Percentiles rank a stretch among this genome's conserved stretches.
These are phyloP conservation scores for Margaritifera margaritifera DNA, from an alignment of 2,888 invertebrate genomes.

Conservation along the genomic window DNA sequence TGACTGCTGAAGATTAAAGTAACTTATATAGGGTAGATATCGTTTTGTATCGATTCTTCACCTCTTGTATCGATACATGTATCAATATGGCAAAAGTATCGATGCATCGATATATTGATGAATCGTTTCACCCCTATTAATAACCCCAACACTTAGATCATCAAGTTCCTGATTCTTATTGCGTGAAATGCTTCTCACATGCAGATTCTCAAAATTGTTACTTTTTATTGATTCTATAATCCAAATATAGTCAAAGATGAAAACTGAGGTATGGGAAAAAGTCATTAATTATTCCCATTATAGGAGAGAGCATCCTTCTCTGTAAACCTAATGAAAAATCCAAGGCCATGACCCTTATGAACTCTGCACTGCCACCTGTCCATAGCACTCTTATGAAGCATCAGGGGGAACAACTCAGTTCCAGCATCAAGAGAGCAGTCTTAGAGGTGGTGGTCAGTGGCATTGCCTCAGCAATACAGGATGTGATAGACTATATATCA, in stretches of 20 bases:
- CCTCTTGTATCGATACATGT: no score
- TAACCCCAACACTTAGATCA: no score
- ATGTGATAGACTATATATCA: slow-evolving; percentile 84
- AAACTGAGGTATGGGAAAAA: neutral
- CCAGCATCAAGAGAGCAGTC: slow-evolving; percentile 76
- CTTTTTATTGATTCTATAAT: no score
- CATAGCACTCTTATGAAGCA: slow-evolving; percentile 83
- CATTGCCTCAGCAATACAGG: slow-evolving; percentile 81
- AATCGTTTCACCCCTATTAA: no score
- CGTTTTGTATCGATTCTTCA: no score
- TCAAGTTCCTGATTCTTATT: no score
- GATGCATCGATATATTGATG: no score
- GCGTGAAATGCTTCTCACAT: no score
- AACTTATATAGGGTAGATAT: no score
- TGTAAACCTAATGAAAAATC: slow-evolving; percentile 85
- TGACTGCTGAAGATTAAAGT: no score
- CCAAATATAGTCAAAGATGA: neutral
- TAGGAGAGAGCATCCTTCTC: slow-evolving; percentile 92
- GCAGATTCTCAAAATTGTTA: no score
- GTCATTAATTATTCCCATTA: slow-evolving; percentile 21
- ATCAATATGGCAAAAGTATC: no score
- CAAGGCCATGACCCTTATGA: slow-evolving; percentile 82
- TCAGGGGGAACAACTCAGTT: slow-evolving; percentile 72
- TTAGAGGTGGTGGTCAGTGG: slow-evolving; percentile 86
- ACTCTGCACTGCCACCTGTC: slow-evolving; percentile 79